Conservation (phyloP, 2,113 vertebrate species). For the Climacteris rufus region DNA sequence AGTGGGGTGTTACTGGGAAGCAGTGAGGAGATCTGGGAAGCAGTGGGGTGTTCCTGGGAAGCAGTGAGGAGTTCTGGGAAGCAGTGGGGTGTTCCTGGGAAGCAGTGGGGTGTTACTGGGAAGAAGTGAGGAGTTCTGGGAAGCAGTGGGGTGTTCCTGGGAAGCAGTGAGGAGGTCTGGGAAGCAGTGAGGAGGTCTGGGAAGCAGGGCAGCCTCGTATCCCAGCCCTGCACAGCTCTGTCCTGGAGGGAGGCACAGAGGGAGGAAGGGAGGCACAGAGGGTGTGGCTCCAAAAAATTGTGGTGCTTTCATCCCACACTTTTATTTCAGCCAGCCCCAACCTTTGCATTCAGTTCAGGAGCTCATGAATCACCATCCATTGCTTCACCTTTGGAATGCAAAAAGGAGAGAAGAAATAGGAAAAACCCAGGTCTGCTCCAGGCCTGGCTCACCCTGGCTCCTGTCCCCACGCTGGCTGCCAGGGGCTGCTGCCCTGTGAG, state of each 20-base stretch:
- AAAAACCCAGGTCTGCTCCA: background rate
- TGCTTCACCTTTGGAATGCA: background rate
- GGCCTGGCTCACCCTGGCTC: too few relatives aligned
- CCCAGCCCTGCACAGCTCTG: background rate
- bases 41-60: background rate
- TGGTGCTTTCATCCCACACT: background rate
- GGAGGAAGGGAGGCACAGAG: background rate
- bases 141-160: background rate
- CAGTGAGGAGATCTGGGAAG: background rate
- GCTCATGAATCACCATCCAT: background rate
- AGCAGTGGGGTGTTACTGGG: background rate
- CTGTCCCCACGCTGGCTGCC: background rate
- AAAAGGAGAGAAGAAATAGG: background rate
- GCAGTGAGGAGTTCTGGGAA: too few relatives aligned
- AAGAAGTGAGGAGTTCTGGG: background rate
- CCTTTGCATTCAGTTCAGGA: slow-evolving; percentile 9
- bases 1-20: background rate
- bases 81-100: background rate
- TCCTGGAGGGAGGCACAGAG: background rate
- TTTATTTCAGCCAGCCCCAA: background rate
- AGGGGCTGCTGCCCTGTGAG: background rate
- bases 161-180: background rate
- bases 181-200: background rate
- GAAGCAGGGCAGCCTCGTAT: background rate
- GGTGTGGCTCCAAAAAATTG: fast-evolving